These are phyloP conservation scores for Pangasius macronema DNA, from an alignment of 2,797 vertebrate species.

Conservation along the genomic window DNA sequence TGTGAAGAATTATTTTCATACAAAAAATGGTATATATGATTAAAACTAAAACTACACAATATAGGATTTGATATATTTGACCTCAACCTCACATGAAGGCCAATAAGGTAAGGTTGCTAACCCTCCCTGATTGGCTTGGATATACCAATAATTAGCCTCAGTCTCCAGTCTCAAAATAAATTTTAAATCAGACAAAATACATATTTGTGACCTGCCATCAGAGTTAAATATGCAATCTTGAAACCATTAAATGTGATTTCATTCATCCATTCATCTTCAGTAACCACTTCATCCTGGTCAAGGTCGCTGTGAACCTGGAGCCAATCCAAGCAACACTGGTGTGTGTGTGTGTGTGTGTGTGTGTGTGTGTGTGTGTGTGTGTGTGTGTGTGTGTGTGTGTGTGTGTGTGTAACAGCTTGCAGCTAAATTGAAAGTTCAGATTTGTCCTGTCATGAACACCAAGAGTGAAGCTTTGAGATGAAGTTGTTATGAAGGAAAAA, in stretches of 20 bases:
- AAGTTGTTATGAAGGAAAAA: background rate
- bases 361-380: too few relatives aligned
- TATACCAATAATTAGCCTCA: background rate
- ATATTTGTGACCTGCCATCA: background rate
- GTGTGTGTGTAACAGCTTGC: too few relatives aligned
- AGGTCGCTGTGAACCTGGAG: background rate
- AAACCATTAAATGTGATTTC: conserved; percentile 5
- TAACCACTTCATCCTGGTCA: conserved; percentile 10
- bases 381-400: too few relatives aligned
- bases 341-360: too few relatives aligned
- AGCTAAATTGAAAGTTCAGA: background rate
- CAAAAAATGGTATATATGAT: background rate
- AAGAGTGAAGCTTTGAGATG: background rate
- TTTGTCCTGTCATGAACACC: background rate
- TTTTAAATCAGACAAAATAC: background rate
- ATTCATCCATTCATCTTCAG: background rate
- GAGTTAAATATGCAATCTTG: background rate
- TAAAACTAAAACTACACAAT: background rate
- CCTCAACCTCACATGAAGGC: background rate
- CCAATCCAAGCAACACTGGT: background rate
- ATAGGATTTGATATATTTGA: background rate
- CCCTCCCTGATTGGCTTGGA: background rate
- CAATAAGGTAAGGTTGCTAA: background rate
- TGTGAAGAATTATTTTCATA: background rate
- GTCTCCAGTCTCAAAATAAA: background rate